Base-by-base conservation (phyloP, 2,888 invertebrate genomes). In the Pyrochroa serraticornis region DNA sequence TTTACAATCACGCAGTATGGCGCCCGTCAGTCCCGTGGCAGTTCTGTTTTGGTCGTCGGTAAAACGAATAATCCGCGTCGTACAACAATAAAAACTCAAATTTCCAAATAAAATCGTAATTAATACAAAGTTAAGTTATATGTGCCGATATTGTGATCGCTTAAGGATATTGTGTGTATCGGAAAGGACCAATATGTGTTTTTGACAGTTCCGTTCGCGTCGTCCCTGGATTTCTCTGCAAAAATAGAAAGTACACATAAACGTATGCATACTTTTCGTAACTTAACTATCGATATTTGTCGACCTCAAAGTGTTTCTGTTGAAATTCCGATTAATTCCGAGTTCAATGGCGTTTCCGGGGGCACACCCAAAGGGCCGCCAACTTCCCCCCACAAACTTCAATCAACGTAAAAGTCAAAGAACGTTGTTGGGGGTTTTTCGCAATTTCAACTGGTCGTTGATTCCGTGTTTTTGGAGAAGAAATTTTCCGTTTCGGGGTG, bases 21-120 rank as follows among this genome's bases (percentile, higher is more conserved):
- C 74, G 72, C 70, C 67, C 59, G 22, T 22, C 22, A 22, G 61
- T 66, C 60, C 65, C 70, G 70, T 71, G 69, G 68, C 70, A 69
- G 67, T 71, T 64, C 61, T 60, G 68, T 66, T 68, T 62, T 64
- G 63, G 60, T 48, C 49, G 53, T 56, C 56, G 54, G 49, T 43
- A 35, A 55, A 42, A 31, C 22, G 35, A 22, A 12, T 43, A 12
- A 14, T 38, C 22, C 14, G 44, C 13, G 12, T 32, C 8, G 32
- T 37, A 36, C 22, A 37, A 10, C 10, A 37, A 32, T 42, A 42
- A 32, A 50, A 50, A 39, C 7, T 32, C 48, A 2, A 30, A 12
- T 7, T 31, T 13, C 7, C 45, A 7, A 8, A 8, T 8, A 32
- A 10, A 9, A 31, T 14, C 34, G 37, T 12, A 35, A 41, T 42